These are phyloP conservation scores for Callyntrura sp. DNA, from an alignment of 2,888 invertebrate species.

Conservation along the genomic window DNA sequence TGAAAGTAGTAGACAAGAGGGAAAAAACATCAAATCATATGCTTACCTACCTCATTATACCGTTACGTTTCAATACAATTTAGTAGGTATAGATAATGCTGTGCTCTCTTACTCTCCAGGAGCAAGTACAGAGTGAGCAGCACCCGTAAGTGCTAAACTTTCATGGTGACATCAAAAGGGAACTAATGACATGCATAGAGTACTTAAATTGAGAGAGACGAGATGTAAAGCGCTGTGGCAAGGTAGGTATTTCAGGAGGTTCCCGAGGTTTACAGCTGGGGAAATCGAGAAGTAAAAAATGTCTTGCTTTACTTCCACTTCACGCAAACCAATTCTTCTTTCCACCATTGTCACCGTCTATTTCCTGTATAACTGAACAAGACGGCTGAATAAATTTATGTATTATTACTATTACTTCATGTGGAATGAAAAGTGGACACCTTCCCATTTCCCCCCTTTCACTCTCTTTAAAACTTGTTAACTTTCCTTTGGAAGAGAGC, in stretches of 20 bases:
- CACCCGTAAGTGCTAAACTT: slow-evolving; percentile 38
- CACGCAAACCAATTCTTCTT: slow-evolving; percentile 33
- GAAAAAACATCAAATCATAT: slow-evolving; percentile 3
- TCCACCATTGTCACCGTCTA: slow-evolving; percentile 17
- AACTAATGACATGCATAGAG: slow-evolving; percentile 77
- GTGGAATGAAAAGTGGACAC: slow-evolving; percentile 43
- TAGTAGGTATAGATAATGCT: slow-evolving; percentile 34
- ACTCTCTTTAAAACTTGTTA: slow-evolving; percentile 41
- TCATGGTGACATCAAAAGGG: slow-evolving; percentile 74
- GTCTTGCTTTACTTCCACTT: slow-evolving; percentile 28
- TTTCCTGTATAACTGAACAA: slow-evolving; percentile 8
- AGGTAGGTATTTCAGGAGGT: neutral
- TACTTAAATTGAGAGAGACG: slow-evolving; percentile 50
- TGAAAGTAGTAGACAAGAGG: neutral
- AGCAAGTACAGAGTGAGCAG: slow-evolving; percentile 50
- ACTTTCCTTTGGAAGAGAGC: slow-evolving; percentile 20
- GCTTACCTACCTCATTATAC: neutral
- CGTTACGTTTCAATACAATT: neutral
- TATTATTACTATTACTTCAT: slow-evolving; percentile 9
- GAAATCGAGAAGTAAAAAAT: neutral
- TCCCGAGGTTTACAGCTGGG: neutral
- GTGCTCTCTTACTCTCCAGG: neutral
- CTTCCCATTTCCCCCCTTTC: slow-evolving; percentile 20
- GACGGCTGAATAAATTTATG: slow-evolving; percentile 23
- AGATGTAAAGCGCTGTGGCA: slow-evolving; percentile 13